These are phyloP conservation scores for Salminus brasiliensis DNA, from an alignment of 2,113 vertebrate genomes.

Conservation along the genomic window DNA sequence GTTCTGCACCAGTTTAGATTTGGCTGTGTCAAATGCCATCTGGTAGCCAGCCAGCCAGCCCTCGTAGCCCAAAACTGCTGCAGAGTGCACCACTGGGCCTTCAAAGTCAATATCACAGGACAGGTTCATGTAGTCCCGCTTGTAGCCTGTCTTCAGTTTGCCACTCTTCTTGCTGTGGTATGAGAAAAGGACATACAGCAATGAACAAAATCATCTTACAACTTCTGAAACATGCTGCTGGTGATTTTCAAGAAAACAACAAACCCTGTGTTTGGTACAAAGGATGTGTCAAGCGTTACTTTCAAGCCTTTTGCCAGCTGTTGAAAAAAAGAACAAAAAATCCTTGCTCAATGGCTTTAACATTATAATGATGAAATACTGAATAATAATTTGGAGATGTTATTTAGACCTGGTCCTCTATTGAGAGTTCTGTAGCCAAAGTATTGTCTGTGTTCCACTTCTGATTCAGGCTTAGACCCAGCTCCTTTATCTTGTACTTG, in stretches of 20 bases:
- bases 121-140: slow-evolving; percentile 87
- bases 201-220: background rate
- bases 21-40: slow-evolving; percentile 94
- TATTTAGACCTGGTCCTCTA: slow-evolving; percentile 88
- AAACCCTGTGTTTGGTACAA: slow-evolving; percentile 98
- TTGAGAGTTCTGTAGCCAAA: slow-evolving; percentile 83
- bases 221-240: background rate
- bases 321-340: slow-evolving; percentile 37
- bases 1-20: slow-evolving; percentile 91
- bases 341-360: background rate
- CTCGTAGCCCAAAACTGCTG: slow-evolving; percentile 89
- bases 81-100: slow-evolving; percentile 88
- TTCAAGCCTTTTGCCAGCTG: slow-evolving; percentile 91
- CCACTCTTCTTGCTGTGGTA: slow-evolving; percentile 91
- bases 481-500: slow-evolving; percentile 89
- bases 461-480: slow-evolving; percentile 88
- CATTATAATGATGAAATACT: background rate
- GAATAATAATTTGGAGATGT: background rate
- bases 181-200: slow-evolving; percentile 19
- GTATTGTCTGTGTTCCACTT: slow-evolving; percentile 98
- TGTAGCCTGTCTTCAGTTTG: slow-evolving; percentile 93
- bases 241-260: background rate
- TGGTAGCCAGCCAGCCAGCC: slow-evolving; percentile 96
- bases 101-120: slow-evolving; percentile 91
- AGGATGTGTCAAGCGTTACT: slow-evolving; percentile 89